phyloP scores from a whole-genome alignment of 2,113 vertebrate genomes.

The Antigone vipio region DNA sequence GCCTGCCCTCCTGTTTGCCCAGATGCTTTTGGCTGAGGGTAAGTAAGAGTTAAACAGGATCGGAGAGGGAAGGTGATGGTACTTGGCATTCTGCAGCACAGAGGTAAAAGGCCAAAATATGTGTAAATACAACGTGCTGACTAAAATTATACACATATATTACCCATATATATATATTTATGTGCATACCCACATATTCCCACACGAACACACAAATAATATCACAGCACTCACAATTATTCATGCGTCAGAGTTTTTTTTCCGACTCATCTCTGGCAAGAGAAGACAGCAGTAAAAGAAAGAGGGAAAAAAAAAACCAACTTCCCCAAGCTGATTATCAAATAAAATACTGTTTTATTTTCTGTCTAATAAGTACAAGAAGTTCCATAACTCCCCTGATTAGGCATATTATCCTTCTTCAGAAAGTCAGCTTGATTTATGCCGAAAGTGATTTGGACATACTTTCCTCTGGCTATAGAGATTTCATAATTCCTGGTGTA shows the following conservation, averaged over 20 bases:
- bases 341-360: constrained; percentile 92
- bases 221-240: not conserved
- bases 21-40: not conserved
- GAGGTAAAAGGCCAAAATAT: not conserved
- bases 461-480: constrained; percentile 85
- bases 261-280: constrained; percentile 65
- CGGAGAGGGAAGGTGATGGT: not conserved
- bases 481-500: constrained; percentile 94
- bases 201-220: not conserved
- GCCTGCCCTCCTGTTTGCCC: not conserved
- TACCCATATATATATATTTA: not conserved
- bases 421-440: constrained; percentile 91
- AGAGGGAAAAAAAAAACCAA: not conserved
- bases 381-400: constrained; percentile 91
- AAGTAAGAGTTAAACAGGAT: not conserved
- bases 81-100: not conserved
- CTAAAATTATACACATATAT: not conserved
- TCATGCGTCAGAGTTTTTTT: not conserved
- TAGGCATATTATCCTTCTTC: constrained; percentile 87
- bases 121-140: not conserved
- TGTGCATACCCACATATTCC: not conserved
- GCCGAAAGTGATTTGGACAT: constrained; percentile 85
- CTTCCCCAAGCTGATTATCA: constrained; percentile 84
- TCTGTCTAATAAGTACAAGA: constrained; percentile 94
- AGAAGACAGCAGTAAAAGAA: constrained; percentile 55